Evolutionary conservation across 2,113 vertebrate genomes (phyloP).

Genomic region (Saimiri boliviensis): DNA sequence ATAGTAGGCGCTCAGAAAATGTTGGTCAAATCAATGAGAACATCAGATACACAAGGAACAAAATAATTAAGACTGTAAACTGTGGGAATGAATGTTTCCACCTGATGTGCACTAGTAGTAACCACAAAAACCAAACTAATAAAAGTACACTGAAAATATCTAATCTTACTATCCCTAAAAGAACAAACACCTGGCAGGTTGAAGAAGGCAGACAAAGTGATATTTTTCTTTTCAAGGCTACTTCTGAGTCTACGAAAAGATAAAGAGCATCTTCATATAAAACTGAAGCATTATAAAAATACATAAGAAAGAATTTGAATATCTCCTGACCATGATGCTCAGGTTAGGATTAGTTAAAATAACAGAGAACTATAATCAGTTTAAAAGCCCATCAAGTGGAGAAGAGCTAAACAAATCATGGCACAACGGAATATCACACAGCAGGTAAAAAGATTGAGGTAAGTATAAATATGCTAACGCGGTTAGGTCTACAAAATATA

Average conservation of each 20-base stretch:
- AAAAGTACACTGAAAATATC: neutral
- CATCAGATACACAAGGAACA: neutral
- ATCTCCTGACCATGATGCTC: neutral
- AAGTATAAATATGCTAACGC: neutral
- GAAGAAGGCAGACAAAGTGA: neutral
- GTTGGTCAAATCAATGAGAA: rapidly evolving
- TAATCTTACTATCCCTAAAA: neutral
- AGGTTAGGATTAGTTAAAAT: neutral
- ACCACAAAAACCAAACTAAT: neutral
- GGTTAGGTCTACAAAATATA: neutral
- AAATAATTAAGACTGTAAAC: neutral
- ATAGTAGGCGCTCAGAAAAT: neutral
- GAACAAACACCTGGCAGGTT: neutral
- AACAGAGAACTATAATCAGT: neutral
- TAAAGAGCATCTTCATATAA: neutral
- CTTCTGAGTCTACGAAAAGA: neutral
- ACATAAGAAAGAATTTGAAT: neutral
- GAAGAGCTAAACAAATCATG: neutral
- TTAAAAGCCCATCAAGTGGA: neutral
- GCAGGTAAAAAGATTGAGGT: neutral
- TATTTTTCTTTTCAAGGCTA: neutral
- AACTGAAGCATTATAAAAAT: neutral
- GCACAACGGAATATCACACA: neutral
- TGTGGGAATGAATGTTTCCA: rapidly evolving
- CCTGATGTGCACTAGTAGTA: neutral